Evolutionary conservation across 2,888 invertebrate genomes (phyloP).

Genomic region (Troides helena): DNA sequence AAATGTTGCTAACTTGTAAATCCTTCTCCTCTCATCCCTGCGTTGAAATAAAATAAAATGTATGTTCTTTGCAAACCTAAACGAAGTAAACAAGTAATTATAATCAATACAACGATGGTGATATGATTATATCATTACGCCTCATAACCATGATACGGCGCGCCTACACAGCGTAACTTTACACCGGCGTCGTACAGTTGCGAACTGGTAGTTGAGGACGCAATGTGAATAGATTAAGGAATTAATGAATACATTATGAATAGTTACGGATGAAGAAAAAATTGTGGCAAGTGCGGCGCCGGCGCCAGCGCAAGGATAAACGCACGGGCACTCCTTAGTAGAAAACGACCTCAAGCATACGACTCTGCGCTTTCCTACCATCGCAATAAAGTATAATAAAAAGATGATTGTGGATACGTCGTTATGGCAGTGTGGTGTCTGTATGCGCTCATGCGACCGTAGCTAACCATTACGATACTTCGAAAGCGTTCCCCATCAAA

Average conservation of each 20-base stretch:
- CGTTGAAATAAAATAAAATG: too few species aligned
- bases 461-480: slow-evolving; percentile 75
- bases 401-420: slow-evolving; percentile 44
- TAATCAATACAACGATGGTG: neutral
- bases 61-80: neutral
- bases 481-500: slow-evolving; percentile 58
- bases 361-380: slow-evolving; percentile 44
- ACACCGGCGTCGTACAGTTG: slow-evolving; percentile 42
- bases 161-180: slow-evolving; percentile 42
- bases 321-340: slow-evolving; percentile 55
- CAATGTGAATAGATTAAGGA: slow-evolving; percentile 67
- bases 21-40: too few species aligned
- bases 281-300: slow-evolving; percentile 75
- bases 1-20: too few species aligned
- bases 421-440: slow-evolving; percentile 48
- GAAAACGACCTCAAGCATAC: slow-evolving; percentile 40
- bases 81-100: neutral
- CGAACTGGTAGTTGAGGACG: slow-evolving; percentile 64
- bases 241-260: slow-evolving; percentile 77
- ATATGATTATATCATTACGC: neutral
- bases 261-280: slow-evolving; percentile 68
- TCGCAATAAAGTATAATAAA: slow-evolving; percentile 39
- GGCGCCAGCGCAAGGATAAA: slow-evolving; percentile 74
- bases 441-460: slow-evolving; percentile 79
- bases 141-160: slow-evolving; percentile 21